Base-by-base conservation (phyloP, 1,140 invertebrate genomes). In the Notospermus geniculatus region DNA sequence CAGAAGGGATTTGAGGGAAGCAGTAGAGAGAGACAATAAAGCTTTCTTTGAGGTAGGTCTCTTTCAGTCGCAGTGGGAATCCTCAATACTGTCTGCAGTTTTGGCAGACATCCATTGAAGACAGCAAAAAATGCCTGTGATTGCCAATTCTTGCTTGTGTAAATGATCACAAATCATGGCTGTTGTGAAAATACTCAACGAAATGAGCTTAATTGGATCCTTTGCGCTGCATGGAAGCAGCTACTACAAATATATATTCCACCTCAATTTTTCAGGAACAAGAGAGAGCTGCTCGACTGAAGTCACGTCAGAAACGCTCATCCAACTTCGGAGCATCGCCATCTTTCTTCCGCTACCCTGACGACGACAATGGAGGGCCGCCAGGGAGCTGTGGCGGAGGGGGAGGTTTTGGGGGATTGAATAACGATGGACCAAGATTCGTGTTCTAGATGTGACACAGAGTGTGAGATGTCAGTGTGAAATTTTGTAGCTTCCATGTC, bases 11-110 rank as follows among this genome's bases (percentile, higher is more conserved):
- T 65, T 86, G 1, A 77, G 80, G 53, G 80, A 82, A 23, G 62
- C 81, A 5, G 77, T 87, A 1, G 80, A 75, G 4, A 77, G 81
- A 9, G 85, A 86, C 57, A 80, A 80, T 74, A 72, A 63, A 57
- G 72, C 57, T 52, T 83, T 54, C 69, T 68, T 71, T 54, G 76
- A 73, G 74, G 81, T 80, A 57, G 61, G 54, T 57, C 9, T 2
- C 39, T 22, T 50, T 25, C 19, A 28, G 39, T 19, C 39, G 19
- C 39, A 43, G 39, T 43, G 39, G 39, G 11, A 43, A 19, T 19
- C 19, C 19, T 43, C 19, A 13, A 43, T 13, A 11, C 11, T 19
- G 19, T 43, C 11, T 43, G 11, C 19, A 13, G 19, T 11, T 43
- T 43, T 43, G 11, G 19, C 19, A 43, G n/a, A n/a, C n/a, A n/a